Percentiles rank a stretch among this genome's conserved stretches.
phyloP scores from a whole-genome alignment of 1,140 invertebrate species.

The Sinella curviseta region DNA sequence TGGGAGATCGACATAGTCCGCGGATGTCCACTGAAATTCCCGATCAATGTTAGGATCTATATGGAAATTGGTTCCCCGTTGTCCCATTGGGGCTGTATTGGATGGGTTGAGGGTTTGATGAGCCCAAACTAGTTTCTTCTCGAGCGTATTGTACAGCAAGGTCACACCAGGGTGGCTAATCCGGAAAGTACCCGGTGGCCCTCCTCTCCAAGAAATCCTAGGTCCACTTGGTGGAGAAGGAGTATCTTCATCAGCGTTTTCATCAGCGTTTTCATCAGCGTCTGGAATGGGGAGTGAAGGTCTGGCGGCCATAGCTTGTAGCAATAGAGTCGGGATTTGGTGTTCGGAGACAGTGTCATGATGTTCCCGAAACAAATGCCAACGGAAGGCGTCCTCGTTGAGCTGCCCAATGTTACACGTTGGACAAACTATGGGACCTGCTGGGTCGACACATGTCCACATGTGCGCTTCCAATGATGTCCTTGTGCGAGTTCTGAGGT shows the following conservation, averaged over 20 bases:
- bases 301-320: neutral
- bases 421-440: too few relatives aligned
- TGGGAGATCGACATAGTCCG: neutral
- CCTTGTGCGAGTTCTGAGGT: too few relatives aligned
- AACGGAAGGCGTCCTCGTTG: neutral
- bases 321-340: neutral
- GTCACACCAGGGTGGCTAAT: neutral
- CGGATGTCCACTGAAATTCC: neutral
- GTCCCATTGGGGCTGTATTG: neutral
- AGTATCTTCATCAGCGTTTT: neutral
- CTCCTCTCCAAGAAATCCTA: neutral
- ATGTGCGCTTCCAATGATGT: too few relatives aligned
- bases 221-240: too few relatives aligned
- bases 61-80: neutral
- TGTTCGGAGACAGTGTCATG: neutral
- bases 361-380: neutral
- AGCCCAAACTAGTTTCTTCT: neutral
- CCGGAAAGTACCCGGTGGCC: neutral
- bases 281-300: neutral
- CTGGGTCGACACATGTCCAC: too few relatives aligned
- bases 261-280: neutral
- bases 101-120: neutral
- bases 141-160: neutral
- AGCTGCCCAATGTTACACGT: neutral
- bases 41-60: neutral